Conservation (phyloP, 2,797 vertebrate species). For the Eulemur coronatus region DNA sequence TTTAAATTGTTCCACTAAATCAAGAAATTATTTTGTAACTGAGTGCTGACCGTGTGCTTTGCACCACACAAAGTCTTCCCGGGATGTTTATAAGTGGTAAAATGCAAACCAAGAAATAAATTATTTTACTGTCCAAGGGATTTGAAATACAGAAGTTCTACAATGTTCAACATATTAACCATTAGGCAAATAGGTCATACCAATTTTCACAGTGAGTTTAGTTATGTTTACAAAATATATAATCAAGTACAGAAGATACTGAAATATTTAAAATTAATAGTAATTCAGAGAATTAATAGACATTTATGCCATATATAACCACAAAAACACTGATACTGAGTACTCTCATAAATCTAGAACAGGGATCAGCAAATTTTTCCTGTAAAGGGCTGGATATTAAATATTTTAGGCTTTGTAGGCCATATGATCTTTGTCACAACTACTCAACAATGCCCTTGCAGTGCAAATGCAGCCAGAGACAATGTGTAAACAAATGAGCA, state of each 20-base stretch:
- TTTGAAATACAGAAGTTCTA: constrained; percentile 29
- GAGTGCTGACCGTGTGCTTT: neutral
- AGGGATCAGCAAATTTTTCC: neutral
- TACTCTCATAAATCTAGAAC: neutral
- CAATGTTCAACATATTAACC: neutral
- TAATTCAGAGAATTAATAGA: neutral
- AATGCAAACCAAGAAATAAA: constrained; percentile 48
- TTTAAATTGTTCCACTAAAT: constrained; percentile 20
- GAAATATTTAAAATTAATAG: constrained; percentile 10
- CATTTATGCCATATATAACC: neutral
- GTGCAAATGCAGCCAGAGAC: neutral
- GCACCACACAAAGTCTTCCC: neutral
- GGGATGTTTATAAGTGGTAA: neutral
- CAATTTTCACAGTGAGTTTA: constrained; percentile 6
- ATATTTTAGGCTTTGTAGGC: neutral
- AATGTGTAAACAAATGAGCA: neutral
- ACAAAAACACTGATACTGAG: neutral
- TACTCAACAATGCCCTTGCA: neutral
- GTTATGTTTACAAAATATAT: neutral
- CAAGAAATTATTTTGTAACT: neutral
- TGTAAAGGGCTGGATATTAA: neutral
- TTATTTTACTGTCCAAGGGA: neutral
- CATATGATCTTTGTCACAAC: neutral
- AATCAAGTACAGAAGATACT: neutral
- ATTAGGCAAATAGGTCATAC: neutral